These are phyloP conservation scores for Eurytemora carolleeae DNA, from an alignment of 1,140 invertebrate species.

Conservation along the genomic window DNA sequence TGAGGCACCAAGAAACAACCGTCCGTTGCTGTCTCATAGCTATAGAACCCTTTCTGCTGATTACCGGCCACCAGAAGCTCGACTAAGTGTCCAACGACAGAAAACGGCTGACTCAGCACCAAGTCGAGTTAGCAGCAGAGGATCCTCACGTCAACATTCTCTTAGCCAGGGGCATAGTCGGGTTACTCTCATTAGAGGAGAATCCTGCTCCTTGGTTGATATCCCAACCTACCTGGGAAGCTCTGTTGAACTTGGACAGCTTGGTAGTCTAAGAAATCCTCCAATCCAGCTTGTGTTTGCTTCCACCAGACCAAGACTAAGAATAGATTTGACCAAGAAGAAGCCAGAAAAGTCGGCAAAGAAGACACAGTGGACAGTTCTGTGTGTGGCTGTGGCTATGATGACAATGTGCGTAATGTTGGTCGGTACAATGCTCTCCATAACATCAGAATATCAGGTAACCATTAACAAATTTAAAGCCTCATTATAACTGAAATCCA, in stretches of 20 bases:
- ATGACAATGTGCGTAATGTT: neutral
- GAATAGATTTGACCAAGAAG: neutral
- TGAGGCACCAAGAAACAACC: too few species aligned
- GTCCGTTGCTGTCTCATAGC: neutral
- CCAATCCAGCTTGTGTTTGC: neutral
- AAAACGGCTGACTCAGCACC: neutral
- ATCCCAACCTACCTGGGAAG: neutral
- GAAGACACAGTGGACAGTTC: neutral
- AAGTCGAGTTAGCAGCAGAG: neutral
- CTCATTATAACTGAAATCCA: too few species aligned
- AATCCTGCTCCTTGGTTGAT: neutral
- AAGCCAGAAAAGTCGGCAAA: neutral
- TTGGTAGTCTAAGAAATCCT: neutral
- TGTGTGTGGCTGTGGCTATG: neutral
- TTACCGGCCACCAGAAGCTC: neutral
- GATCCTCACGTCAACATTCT: neutral
- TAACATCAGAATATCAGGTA: neutral
- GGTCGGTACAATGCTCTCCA: neutral
- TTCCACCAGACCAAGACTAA: too few species aligned
- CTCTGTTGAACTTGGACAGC: neutral
- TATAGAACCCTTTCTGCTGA: neutral
- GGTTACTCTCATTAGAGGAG: neutral
- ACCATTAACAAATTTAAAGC: too few species aligned
- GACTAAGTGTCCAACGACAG: neutral
- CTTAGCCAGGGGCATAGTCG: neutral